Base-by-base conservation (phyloP, 2,113 vertebrate genomes). In the Osmerus eperlanus region DNA sequence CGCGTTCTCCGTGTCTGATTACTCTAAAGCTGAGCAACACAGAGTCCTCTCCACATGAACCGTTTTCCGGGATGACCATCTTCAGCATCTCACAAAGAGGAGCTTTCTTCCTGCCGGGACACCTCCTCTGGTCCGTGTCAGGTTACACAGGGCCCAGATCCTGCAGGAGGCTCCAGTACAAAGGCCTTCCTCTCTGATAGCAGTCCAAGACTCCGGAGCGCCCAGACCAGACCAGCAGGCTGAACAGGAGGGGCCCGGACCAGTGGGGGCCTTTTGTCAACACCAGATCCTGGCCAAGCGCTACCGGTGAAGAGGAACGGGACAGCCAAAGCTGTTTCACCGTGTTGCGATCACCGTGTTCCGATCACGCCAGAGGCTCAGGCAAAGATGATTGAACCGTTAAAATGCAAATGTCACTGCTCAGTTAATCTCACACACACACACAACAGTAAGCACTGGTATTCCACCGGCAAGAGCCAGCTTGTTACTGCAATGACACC, bases 141-240 rank as follows among this genome's bases (percentile, higher is more conserved):
- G 62, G 84, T 91, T 90, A 84, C 88, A 71, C 61, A 29, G 71
- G 80, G 81, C 84, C 76, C 72, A 78, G 84, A 89, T 89, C 80
- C 81, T 63, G 65, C 68, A 82, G 74, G 70, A 78, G 70, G 69
- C 65, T 77, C 58, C 29, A 78, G 71, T 72, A 82, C 73, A 87
- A 86, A 80, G 79, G 76, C 73, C 70, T 83, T 88, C 79, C 78
- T 87, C 70, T 47, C 14, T 64, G 62, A 64, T 36, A 63, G 68
- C 78, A 71, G 59, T 68, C 69, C 66, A 56, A 18, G 55, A 68
- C 72, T 83, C 70, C 25, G 71, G 65, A 74, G 29, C n/a, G 68
- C 6, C 19, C 36, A 60, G 75, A 21, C 1, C 7, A 51, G 66
- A 75, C 67, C 41, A 71, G 51, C 59, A 80, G 65, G 83, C 75